A percentile compares a stretch with the other conserved stretches of the same genome.
Evolutionary conservation across 2,113 vertebrate genomes (phyloP).

Genomic region (Callipepla squamata): DNA sequence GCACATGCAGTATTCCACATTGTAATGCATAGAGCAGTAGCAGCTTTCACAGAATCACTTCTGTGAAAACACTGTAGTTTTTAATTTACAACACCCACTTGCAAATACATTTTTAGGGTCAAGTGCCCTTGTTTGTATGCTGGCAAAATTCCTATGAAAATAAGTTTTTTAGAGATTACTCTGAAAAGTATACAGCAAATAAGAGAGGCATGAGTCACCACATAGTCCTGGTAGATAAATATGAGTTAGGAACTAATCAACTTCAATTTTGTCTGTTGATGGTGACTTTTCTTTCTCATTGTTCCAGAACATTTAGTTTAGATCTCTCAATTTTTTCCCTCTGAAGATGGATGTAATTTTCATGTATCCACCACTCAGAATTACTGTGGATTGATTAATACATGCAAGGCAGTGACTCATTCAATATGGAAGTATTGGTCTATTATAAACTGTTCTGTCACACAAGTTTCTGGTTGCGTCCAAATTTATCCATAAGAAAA

Average conservation of each 20-base stretch:
- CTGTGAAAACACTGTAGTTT: conserved; percentile 8
- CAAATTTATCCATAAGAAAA: conserved; percentile 33
- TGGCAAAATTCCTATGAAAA: conserved; percentile 20
- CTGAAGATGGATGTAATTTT: conserved; percentile 21
- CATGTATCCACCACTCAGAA: neutral
- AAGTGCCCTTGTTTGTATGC: neutral
- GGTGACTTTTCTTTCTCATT: neutral
- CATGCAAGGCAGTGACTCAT: conserved; percentile 47
- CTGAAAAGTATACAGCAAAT: conserved; percentile 5
- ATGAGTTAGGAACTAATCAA: conserved; percentile 14
- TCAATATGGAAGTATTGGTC: neutral
- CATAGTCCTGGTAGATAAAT: neutral
- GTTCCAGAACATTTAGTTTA: neutral
- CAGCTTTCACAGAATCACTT: neutral
- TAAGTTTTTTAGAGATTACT: conserved; percentile 12
- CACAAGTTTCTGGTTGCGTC: conserved; percentile 13
- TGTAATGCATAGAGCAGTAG: neutral
- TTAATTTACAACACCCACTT: conserved; percentile 28
- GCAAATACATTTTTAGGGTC: conserved; percentile 43
- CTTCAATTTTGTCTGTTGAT: conserved; percentile 4
- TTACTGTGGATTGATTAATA: conserved; percentile 40
- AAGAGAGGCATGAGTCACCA: conserved; percentile 26
- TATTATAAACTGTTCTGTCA: conserved; percentile 30
- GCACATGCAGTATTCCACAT: neutral
- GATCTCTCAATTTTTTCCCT: neutral